Conservation (phyloP, 2,888 invertebrate genomes). For the Toxonevra muliebris region DNA sequence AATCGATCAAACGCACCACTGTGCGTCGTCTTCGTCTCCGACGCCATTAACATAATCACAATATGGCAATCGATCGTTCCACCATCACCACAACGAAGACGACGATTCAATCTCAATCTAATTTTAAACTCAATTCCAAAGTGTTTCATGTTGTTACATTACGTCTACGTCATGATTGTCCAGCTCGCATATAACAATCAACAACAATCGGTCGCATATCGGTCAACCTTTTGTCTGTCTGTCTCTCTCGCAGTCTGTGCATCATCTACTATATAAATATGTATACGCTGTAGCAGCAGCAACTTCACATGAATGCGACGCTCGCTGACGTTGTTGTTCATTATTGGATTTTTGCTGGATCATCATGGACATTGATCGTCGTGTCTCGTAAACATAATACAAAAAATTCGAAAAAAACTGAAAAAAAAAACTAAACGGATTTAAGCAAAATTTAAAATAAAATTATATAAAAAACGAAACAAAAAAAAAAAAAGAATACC, state of each 20-base stretch:
- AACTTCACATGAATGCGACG: constrained; percentile 21
- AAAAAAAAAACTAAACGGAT: background rate
- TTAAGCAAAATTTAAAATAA: background rate
- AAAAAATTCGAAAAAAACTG: background rate
- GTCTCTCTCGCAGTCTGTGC: background rate
- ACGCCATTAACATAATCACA: constrained; percentile 8
- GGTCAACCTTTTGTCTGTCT: constrained; percentile 29
- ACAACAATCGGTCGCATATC: constrained; percentile 20
- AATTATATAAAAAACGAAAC: background rate
- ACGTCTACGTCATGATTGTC: constrained; percentile 33
- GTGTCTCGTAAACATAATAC: constrained; percentile 12
- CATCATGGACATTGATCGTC: constrained; percentile 34
- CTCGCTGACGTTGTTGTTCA: constrained; percentile 24
- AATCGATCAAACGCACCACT: no score
- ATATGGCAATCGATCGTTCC: constrained; percentile 22
- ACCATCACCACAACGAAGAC: constrained; percentile 6
- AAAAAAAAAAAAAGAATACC: constrained; percentile 16
- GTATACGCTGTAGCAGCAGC: no score
- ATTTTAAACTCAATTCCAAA: constrained; percentile 39
- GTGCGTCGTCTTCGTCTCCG: constrained; percentile 9
- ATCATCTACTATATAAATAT: background rate
- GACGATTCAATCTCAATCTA: constrained; percentile 38
- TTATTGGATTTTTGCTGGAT: constrained; percentile 46
- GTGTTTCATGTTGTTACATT: constrained; percentile 25
- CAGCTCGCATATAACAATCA: constrained; percentile 18